phyloP scores from a whole-genome alignment of 2,888 invertebrate species.

The Caenorhabditis sulstoni region DNA sequence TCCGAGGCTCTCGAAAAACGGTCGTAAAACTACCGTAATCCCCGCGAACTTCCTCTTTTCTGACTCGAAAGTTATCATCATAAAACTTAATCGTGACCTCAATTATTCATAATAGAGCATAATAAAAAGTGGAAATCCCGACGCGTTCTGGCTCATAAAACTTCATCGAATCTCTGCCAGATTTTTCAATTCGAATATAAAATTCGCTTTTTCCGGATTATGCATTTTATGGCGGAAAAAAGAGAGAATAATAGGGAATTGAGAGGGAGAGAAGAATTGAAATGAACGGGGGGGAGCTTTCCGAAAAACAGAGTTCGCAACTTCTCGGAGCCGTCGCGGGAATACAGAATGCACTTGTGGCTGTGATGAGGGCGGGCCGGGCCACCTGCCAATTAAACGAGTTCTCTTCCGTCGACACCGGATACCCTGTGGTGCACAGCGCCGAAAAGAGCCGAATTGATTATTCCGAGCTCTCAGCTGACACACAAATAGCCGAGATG shows the following conservation, averaged over 20 bases:
- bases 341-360: too few species aligned
- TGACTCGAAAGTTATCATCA: too few species aligned
- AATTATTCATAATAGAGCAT: not conserved
- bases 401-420: conserved; percentile 11
- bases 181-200: not conserved
- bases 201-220: not conserved
- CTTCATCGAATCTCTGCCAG: not conserved
- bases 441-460: conserved; percentile 28
- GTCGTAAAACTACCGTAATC: too few species aligned
- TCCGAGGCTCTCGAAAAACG: too few species aligned
- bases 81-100: too few species aligned
- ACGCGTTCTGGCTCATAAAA: not conserved
- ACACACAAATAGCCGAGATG: conserved; percentile 33
- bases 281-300: too few species aligned
- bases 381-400: conserved; percentile 25
- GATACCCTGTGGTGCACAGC: conserved; percentile 18
- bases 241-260: conserved; percentile 3
- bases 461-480: conserved; percentile 45
- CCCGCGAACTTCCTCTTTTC: not conserved
- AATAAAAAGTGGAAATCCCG: not conserved
- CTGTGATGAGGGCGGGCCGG: too few species aligned
- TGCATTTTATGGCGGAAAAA: not conserved
- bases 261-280: not conserved
- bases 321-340: too few species aligned
- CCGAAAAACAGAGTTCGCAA: too few species aligned